These are phyloP conservation scores for Tragelaphus eurycerus DNA, from an alignment of 2,797 vertebrate genomes.

Conservation along the genomic window DNA sequence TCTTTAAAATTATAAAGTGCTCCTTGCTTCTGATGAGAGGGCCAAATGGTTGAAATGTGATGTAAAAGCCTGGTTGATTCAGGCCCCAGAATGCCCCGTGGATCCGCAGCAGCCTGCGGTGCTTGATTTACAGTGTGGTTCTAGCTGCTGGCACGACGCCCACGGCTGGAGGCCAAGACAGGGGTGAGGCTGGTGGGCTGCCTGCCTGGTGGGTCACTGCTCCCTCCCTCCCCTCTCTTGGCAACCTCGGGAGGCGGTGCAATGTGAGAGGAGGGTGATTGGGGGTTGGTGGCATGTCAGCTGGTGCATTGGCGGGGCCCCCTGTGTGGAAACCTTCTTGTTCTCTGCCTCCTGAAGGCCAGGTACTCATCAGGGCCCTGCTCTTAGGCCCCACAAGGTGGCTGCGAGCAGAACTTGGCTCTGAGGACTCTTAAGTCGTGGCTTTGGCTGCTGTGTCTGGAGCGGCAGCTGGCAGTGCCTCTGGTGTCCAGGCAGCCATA, in stretches of 20 bases:
- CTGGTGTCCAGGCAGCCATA: fast-evolving
- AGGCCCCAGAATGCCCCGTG: fast-evolving
- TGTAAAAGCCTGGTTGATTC: fast-evolving
- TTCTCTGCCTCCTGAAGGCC: neutral
- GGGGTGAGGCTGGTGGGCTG: neutral
- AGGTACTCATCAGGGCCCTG: neutral
- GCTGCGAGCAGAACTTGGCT: neutral
- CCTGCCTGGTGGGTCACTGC: neutral
- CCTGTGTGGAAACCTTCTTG: fast-evolving
- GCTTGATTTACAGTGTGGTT: fast-evolving
- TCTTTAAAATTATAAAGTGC: neutral
- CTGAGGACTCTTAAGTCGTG: neutral
- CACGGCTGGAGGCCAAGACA: fast-evolving
- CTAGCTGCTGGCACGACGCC: neutral
- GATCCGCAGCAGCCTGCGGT: fast-evolving
- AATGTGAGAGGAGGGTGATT: neutral
- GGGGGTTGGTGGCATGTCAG: neutral
- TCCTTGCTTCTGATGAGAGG: neutral
- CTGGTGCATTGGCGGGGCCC: neutral
- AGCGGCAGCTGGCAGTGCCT: neutral
- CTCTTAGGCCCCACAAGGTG: neutral
- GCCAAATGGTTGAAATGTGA: fast-evolving
- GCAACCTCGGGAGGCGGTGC: fast-evolving
- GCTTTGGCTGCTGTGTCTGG: neutral
- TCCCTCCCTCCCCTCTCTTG: too few species aligned